Base-by-base conservation (phyloP, 1,140 invertebrate species). In the Psilanteris sp. region DNA sequence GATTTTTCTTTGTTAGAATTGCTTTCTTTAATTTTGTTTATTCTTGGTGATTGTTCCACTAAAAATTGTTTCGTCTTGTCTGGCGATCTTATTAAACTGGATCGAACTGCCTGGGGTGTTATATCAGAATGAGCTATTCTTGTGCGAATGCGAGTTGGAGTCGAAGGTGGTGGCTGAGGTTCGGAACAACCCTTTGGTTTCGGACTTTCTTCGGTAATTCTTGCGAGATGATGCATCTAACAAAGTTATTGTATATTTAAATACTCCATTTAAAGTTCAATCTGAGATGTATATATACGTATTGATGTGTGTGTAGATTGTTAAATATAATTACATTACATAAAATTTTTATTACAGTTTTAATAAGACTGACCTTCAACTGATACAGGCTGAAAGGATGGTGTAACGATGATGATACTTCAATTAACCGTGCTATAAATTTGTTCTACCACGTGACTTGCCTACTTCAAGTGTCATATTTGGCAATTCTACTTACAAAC, bases 21-120 rank as follows among this genome's bases (percentile, higher is more conserved):
- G 26, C 39, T 55, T 20, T 46, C 39, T 11, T 61, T 54, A 4
- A 62, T 41, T 44, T 67, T 80, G 4, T 64, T 70, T 9, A 46
- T 4, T 4, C 43, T 32, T 18, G 46, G 32, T 16, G 41, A 8
- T 26, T 52, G 15, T 27, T 59, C 61, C 2, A 36, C 61, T 4
- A 64, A 10, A 16, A 55, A 66, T n/a, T 72, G 80, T 62, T 70
- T 82, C 3, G 61, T 78, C 13, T 44, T 66, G n/a, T 85, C 81
- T 13, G 86, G 82, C 9, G 86, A 79, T 74, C 75, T 84, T 0
- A 81, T 81, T 32, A 88, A 50, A 54, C 83, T 79, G 13, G 77
- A 79, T 9, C 75, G 74, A 10, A 86, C 44, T 2, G 82, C 81
- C 77, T 75, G 66, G 9, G 85, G 81, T 6, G 83, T 86, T 9